Conservation (phyloP, 1,140 invertebrate genomes). For the Drosophila prosaltans region DNA sequence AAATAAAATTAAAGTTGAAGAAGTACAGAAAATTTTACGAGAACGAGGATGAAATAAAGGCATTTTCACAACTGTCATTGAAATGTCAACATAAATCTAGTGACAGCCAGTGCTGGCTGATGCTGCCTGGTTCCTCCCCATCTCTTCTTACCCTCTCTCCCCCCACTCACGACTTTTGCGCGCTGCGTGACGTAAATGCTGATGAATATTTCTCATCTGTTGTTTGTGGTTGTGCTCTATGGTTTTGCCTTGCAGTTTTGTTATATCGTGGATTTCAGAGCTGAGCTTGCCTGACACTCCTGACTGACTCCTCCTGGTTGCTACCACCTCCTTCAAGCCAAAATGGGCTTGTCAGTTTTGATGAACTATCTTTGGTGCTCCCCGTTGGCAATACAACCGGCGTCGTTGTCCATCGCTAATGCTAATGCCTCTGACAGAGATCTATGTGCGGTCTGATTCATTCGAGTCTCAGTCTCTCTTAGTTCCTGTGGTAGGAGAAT, state of each 20-base stretch:
- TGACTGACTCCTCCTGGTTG: slow-evolving; percentile 21
- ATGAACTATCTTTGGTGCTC: slow-evolving; percentile 70
- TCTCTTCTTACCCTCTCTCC: background rate
- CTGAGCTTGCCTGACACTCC: slow-evolving; percentile 11
- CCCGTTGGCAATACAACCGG: background rate
- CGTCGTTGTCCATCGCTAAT: slow-evolving; percentile 57
- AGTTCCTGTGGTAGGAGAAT: slow-evolving; percentile 9
- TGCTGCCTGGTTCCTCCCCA: slow-evolving; percentile 6
- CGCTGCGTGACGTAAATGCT: slow-evolving; percentile 80
- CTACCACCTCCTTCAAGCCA: slow-evolving; percentile 42
- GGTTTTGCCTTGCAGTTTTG: slow-evolving; percentile 57
- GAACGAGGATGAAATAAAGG: slow-evolving; percentile 54
- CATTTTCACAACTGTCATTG: slow-evolving; percentile 80
- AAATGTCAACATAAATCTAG: slow-evolving; percentile 80
- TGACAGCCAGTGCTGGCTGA: slow-evolving; percentile 49
- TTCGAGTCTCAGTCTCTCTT: slow-evolving; percentile 43
- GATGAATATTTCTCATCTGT: slow-evolving; percentile 75
- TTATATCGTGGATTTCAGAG: slow-evolving; percentile 53
- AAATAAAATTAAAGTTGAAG: slow-evolving; percentile 56
- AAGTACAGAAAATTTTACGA: slow-evolving; percentile 18
- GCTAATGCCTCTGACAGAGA: slow-evolving; percentile 73
- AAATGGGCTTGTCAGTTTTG: slow-evolving; percentile 78
- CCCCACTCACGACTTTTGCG: slow-evolving; percentile 52
- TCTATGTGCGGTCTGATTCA: slow-evolving; percentile 77
- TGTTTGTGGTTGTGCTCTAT: slow-evolving; percentile 36